Percentiles rank a stretch among this genome's conserved stretches.
These are phyloP conservation scores for Dorcus parallelipipedus DNA, from an alignment of 2,888 invertebrate genomes.

Conservation along the genomic window DNA sequence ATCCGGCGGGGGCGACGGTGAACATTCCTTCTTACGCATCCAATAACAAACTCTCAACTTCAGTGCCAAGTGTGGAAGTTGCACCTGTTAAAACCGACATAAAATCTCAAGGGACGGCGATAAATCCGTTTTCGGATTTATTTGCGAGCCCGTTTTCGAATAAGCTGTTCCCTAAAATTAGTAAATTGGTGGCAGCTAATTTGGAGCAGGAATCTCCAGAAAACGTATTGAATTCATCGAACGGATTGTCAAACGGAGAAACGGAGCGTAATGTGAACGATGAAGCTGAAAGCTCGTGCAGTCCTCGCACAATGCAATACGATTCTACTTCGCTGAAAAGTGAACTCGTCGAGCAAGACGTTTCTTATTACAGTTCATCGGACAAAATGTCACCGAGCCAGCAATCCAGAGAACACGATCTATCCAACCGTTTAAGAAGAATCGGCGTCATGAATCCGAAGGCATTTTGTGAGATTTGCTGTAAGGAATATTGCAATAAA, in stretches of 20 bases:
- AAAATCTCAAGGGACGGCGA: constrained; percentile 28
- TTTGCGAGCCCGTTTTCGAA: constrained; percentile 70
- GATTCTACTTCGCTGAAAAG: constrained; percentile 44
- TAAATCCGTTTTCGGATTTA: constrained; percentile 60
- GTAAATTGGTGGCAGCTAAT: constrained; percentile 2
- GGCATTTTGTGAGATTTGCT: constrained; percentile 91
- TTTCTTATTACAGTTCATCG: constrained; percentile 34
- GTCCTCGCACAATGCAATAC: constrained; percentile 41
- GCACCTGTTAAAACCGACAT: constrained; percentile 36
- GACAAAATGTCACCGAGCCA: constrained; percentile 44
- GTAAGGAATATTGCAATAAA: constrained; percentile 90
- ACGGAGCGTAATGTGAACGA: constrained; percentile 7
- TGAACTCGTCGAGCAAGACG: constrained; percentile 37
- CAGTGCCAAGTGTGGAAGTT: constrained; percentile 41
- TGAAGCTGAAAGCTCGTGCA: constrained; percentile 38
- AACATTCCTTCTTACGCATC: constrained; percentile 41
- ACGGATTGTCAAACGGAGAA: constrained; percentile 36
- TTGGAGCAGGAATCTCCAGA: neutral
- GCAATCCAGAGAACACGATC: constrained; percentile 62
- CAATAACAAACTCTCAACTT: constrained; percentile 41
- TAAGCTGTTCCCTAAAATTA: constrained; percentile 29
- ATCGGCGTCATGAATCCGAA: constrained; percentile 82
- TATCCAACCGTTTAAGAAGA: constrained; percentile 71
- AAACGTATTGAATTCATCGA: constrained; percentile 50
- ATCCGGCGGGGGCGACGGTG: constrained; percentile 27